Conservation (phyloP, 2,888 invertebrate species). For the Idaea biselata region DNA sequence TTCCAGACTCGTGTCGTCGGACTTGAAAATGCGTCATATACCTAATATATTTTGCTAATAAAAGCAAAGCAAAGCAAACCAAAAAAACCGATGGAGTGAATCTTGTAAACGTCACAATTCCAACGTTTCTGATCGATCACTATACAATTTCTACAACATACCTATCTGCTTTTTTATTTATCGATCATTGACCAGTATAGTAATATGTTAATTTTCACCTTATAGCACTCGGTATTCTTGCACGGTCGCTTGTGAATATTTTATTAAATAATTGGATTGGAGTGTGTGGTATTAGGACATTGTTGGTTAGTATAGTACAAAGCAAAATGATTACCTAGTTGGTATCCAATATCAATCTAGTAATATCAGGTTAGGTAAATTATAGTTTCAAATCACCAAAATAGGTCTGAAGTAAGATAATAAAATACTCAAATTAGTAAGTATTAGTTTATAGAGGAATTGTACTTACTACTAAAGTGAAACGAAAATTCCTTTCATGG, state of each 20-base stretch:
- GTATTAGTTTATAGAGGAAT: background rate
- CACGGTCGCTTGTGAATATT: background rate
- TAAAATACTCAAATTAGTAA: background rate
- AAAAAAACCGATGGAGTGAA: too few species aligned
- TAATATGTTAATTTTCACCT: background rate
- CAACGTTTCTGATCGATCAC: too few species aligned
- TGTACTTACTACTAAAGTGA: background rate
- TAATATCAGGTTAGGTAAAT: background rate
- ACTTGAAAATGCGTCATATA: too few species aligned
- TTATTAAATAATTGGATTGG: background rate
- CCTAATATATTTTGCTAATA: too few species aligned
- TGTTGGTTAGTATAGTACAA: background rate
- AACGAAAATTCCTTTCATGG: background rate
- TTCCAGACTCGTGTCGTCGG: too few species aligned
- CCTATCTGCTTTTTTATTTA: background rate
- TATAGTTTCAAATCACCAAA: background rate
- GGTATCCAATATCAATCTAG: background rate
- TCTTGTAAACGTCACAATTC: too few species aligned
- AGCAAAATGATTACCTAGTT: background rate
- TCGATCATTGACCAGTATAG: background rate
- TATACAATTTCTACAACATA: background rate
- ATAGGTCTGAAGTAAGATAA: background rate
- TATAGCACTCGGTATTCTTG: background rate
- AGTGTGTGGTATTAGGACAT: background rate
- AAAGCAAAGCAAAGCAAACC: too few species aligned